These are phyloP conservation scores for Leptinotarsa juncta DNA, from an alignment of 2,888 invertebrate genomes.

Conservation along the genomic window DNA sequence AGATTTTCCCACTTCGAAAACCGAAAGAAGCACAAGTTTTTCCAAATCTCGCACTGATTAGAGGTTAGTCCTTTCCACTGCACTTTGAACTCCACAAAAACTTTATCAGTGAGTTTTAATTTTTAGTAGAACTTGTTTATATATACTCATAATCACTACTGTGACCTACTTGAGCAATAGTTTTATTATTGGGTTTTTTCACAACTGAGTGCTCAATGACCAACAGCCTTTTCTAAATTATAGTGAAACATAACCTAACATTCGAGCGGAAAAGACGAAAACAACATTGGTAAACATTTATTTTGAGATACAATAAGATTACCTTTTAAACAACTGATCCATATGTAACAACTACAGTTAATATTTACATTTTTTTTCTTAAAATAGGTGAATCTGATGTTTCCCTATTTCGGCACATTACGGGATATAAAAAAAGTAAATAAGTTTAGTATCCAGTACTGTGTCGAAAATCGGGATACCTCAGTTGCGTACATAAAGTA, in stretches of 20 bases:
- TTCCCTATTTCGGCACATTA: slow-evolving; percentile 39
- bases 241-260: slow-evolving; percentile 32
- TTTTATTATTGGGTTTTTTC: slow-evolving; percentile 32
- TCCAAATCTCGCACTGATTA: slow-evolving; percentile 35
- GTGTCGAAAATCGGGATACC: slow-evolving; percentile 35
- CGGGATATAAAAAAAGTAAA: slow-evolving; percentile 22
- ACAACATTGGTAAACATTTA: slow-evolving; percentile 32
- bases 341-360: slow-evolving; percentile 26
- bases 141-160: slow-evolving; percentile 40
- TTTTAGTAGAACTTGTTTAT: slow-evolving; percentile 37
- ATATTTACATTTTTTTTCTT: slow-evolving; percentile 33
- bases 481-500: slow-evolving; percentile 57
- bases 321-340: slow-evolving; percentile 31
- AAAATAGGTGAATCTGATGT: slow-evolving; percentile 31
- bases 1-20: neutral
- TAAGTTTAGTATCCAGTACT: slow-evolving; percentile 26
- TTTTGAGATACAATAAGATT: slow-evolving; percentile 30
- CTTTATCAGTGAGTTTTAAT: slow-evolving; percentile 40
- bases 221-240: slow-evolving; percentile 24
- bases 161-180: slow-evolving; percentile 39
- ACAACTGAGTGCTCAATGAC: neutral
- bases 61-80: slow-evolving; percentile 53
- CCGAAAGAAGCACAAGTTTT: slow-evolving; percentile 42
- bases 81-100: slow-evolving; percentile 53
- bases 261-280: slow-evolving; percentile 32